phyloP scores from a whole-genome alignment of 2,888 invertebrate genomes.

The Lithodes maja region DNA sequence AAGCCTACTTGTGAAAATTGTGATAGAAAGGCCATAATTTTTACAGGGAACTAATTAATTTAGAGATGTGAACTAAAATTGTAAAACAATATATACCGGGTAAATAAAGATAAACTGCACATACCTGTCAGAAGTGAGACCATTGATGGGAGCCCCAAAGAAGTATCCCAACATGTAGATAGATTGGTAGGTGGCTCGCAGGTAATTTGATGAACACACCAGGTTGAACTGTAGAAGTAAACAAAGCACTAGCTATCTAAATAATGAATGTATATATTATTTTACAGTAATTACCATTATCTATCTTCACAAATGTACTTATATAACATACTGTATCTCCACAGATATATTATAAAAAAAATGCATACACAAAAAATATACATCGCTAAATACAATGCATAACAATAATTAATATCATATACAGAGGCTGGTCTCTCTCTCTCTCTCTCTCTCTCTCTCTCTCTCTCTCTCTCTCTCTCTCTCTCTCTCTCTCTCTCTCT shows the following conservation, averaged over 20 bases:
- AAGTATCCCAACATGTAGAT: constrained; percentile 65
- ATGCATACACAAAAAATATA: too few species aligned
- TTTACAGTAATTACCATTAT: background rate
- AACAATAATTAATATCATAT: too few species aligned
- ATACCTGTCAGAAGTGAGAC: constrained; percentile 57
- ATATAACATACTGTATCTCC: background rate
- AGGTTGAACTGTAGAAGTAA: constrained; percentile 55
- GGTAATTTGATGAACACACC: constrained; percentile 59
- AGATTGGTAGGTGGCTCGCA: constrained; percentile 56
- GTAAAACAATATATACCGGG: too few species aligned
- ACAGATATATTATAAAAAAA: background rate
- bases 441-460: too few species aligned
- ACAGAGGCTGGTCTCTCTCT: too few species aligned
- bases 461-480: too few species aligned
- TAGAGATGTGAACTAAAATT: too few species aligned
- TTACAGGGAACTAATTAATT: too few species aligned
- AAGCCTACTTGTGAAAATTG: too few species aligned
- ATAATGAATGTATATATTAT: background rate
- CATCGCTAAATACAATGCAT: too few species aligned
- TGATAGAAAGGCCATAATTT: too few species aligned
- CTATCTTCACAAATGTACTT: background rate
- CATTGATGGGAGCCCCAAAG: constrained; percentile 55
- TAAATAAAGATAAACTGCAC: background rate
- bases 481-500: too few species aligned
- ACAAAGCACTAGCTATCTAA: background rate